Percentiles rank a stretch among this genome's conserved stretches.
These are phyloP conservation scores for Carabus problematicus DNA, from an alignment of 2,888 invertebrate genomes.

Conservation along the genomic window DNA sequence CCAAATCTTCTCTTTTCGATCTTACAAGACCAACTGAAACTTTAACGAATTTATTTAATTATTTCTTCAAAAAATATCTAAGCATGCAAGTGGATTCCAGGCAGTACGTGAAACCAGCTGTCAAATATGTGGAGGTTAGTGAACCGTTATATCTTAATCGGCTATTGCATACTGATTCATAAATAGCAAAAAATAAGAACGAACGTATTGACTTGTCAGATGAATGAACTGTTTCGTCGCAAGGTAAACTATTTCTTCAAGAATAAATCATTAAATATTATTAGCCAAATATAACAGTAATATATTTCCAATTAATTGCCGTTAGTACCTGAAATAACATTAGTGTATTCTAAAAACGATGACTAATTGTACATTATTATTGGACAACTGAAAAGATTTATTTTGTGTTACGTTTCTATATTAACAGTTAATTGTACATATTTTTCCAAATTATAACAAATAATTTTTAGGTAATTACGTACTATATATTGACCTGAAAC, in stretches of 20 bases:
- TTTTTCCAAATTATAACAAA: not conserved
- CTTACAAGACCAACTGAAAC: conserved; percentile 73
- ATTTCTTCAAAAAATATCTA: conserved; percentile 72
- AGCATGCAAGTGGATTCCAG: conserved; percentile 75
- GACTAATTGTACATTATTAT: too few relatives aligned
- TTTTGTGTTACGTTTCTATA: too few relatives aligned
- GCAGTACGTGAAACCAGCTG: conserved; percentile 77
- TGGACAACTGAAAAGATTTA: too few relatives aligned
- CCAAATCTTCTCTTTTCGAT: conserved; percentile 74
- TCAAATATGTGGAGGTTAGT: conserved; percentile 71
- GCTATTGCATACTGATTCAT: conserved; percentile 1
- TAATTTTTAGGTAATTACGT: not conserved
- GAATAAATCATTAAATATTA: too few relatives aligned
- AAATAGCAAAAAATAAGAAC: not conserved
- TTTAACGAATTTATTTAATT: conserved; percentile 72
- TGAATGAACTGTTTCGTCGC: too few relatives aligned
- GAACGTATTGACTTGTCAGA: too few relatives aligned
- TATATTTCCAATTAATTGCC: too few relatives aligned
- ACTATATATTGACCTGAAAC: not conserved
- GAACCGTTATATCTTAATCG: conserved; percentile 1
- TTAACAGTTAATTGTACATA: not conserved
- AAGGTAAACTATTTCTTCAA: too few relatives aligned
- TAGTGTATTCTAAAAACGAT: too few relatives aligned
- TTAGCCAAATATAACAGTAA: too few relatives aligned
- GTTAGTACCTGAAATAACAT: too few relatives aligned